Evolutionary conservation across 2,113 vertebrate species (phyloP).

Genomic region (Chamaea fasciata): DNA sequence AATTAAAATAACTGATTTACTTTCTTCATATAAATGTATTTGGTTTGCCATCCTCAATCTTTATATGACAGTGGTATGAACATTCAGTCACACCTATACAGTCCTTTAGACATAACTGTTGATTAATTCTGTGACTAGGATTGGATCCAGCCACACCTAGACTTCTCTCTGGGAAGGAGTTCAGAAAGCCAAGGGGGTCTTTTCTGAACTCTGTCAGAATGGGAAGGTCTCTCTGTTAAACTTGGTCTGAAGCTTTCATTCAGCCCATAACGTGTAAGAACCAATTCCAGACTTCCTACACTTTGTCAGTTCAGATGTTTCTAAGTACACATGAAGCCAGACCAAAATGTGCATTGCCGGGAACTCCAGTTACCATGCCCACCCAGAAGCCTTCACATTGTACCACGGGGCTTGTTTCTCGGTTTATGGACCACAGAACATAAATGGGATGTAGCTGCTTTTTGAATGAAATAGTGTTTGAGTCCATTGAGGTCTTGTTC

Average conservation of each 20-base stretch:
- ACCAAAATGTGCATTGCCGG: not conserved
- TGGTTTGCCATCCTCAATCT: not conserved
- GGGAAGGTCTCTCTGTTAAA: not conserved
- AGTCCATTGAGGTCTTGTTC: not conserved
- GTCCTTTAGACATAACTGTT: not conserved
- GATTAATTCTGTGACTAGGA: not conserved
- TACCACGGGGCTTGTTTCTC: not conserved
- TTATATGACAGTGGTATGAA: not conserved
- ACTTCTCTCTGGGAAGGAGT: not conserved
- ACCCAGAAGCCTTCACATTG: not conserved
- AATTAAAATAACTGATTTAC: not conserved
- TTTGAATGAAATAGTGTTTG: not conserved
- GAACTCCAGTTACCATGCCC: not conserved
- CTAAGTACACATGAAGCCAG: not conserved
- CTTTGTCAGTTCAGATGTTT: not conserved
- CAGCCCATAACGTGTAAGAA: rapidly evolving
- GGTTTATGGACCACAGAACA: not conserved
- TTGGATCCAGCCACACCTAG: not conserved
- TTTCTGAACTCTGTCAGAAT: not conserved
- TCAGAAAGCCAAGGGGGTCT: not conserved
- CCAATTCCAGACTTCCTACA: not conserved
- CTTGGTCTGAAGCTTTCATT: not conserved
- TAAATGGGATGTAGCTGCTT: not conserved
- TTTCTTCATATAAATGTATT: not conserved
- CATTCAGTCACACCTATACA: not conserved